These are phyloP conservation scores for Carpatolechia fugitivella DNA, from an alignment of 2,888 invertebrate species.

Conservation along the genomic window DNA sequence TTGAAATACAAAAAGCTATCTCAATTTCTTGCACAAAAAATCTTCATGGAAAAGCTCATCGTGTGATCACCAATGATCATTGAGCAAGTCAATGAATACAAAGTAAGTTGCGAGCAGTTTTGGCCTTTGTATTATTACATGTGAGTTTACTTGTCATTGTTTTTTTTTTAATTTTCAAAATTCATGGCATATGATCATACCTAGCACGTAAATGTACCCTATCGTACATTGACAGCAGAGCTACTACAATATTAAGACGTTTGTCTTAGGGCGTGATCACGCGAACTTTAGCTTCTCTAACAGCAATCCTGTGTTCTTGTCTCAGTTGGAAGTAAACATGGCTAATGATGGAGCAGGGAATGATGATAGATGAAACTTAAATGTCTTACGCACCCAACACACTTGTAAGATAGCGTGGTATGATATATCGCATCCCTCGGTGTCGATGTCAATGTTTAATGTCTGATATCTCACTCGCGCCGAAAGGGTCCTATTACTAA, in stretches of 20 bases:
- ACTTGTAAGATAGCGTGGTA: constrained; percentile 36
- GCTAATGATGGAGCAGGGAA: constrained; percentile 72
- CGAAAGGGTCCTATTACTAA: not conserved
- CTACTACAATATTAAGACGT: not conserved
- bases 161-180: too few species aligned
- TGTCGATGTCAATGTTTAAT: constrained; percentile 28
- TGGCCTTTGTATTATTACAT: too few species aligned
- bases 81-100: too few species aligned
- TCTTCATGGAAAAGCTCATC: too few species aligned
- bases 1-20: too few species aligned
- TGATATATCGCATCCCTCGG: constrained; percentile 37
- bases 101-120: too few species aligned
- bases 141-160: too few species aligned
- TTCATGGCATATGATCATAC: too few species aligned
- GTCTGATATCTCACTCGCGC: constrained; percentile 4
- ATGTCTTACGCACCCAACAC: constrained; percentile 64
- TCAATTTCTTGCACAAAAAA: too few species aligned
- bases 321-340: constrained; percentile 60
- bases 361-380: constrained; percentile 75
- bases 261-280: not conserved
- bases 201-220: too few species aligned
- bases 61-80: too few species aligned
- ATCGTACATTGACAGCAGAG: not conserved
- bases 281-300: constrained; percentile 39
- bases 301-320: constrained; percentile 74